Evolutionary conservation across 1,140 invertebrate genomes (phyloP).

Genomic region (Drosophila nasuta): DNA sequence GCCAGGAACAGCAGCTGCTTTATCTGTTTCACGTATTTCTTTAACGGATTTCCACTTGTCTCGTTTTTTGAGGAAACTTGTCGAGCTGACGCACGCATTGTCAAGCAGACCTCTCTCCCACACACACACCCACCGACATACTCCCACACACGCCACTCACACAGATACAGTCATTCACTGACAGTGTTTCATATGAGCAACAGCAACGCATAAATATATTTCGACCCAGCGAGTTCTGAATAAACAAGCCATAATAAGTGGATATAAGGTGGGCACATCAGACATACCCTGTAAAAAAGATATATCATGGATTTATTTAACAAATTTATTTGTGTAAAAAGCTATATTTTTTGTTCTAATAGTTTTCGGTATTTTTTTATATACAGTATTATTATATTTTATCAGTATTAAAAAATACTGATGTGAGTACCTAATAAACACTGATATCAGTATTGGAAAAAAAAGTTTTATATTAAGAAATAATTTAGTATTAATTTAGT

Average conservation of each 20-base stretch:
- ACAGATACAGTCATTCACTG: neutral
- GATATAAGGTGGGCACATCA: neutral
- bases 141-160: slow-evolving; percentile 30
- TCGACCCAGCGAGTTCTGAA: slow-evolving; percentile 23
- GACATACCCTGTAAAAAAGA: slow-evolving; percentile 12
- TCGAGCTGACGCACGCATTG: slow-evolving; percentile 71
- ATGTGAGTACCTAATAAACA: too few relatives aligned
- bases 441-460: too few relatives aligned
- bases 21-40: slow-evolving; percentile 78
- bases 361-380: too few relatives aligned
- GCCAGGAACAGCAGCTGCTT: slow-evolving; percentile 58
- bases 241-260: slow-evolving; percentile 24
- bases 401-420: too few relatives aligned
- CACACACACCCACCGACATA: slow-evolving; percentile 17
- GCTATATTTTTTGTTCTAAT: too few relatives aligned
- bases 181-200: slow-evolving; percentile 27
- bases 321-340: too few relatives aligned
- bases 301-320: too few relatives aligned
- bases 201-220: slow-evolving; percentile 39
- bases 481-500: too few relatives aligned
- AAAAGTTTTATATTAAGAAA: too few relatives aligned
- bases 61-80: slow-evolving; percentile 77
- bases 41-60: slow-evolving; percentile 82
- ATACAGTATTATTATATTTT: too few relatives aligned
- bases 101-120: slow-evolving; percentile 31